phyloP scores from a whole-genome alignment of 2,888 invertebrate species.

The Sceliomorpha sp. region DNA sequence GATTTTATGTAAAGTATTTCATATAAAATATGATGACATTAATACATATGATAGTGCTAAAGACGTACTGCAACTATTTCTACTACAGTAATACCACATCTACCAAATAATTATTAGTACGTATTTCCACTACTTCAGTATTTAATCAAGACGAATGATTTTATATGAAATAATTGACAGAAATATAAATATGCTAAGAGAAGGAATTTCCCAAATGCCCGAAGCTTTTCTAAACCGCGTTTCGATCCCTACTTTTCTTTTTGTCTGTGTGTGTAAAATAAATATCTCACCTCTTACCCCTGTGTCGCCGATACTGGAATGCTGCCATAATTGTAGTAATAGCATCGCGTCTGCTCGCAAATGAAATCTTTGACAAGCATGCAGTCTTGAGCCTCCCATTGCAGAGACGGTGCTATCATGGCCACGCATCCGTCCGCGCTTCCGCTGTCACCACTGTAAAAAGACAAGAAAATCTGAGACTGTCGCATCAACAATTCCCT shows the following conservation, averaged over 20 bases:
- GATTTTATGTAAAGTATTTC: too few relatives aligned
- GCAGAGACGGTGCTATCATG: slow-evolving; percentile 88
- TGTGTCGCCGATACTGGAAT: slow-evolving; percentile 94
- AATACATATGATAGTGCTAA: too few relatives aligned
- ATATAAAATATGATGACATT: too few relatives aligned
- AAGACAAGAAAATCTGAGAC: slow-evolving; percentile 51
- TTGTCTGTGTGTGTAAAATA: slow-evolving; percentile 67
- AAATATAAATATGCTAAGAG: slow-evolving; percentile 4
- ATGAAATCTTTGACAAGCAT: slow-evolving; percentile 92
- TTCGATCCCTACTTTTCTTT: slow-evolving; percentile 30
- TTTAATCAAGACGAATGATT: too few relatives aligned
- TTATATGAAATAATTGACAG: too few relatives aligned
- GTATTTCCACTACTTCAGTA: too few relatives aligned
- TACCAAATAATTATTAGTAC: too few relatives aligned
- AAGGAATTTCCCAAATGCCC: slow-evolving; percentile 12
- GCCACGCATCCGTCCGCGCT: slow-evolving; percentile 88
- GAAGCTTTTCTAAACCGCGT: slow-evolving; percentile 37
- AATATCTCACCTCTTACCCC: slow-evolving; percentile 92
- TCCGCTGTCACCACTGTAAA: slow-evolving; percentile 83
- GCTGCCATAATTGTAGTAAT: slow-evolving; percentile 94
- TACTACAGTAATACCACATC: too few relatives aligned
- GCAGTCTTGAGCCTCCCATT: slow-evolving; percentile 92
- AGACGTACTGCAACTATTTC: too few relatives aligned
- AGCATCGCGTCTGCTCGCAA: slow-evolving; percentile 94
- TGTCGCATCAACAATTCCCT: slow-evolving; percentile 38